These are phyloP conservation scores for Drosophila tanythrix DNA, from an alignment of 2,888 invertebrate species.

Conservation along the genomic window DNA sequence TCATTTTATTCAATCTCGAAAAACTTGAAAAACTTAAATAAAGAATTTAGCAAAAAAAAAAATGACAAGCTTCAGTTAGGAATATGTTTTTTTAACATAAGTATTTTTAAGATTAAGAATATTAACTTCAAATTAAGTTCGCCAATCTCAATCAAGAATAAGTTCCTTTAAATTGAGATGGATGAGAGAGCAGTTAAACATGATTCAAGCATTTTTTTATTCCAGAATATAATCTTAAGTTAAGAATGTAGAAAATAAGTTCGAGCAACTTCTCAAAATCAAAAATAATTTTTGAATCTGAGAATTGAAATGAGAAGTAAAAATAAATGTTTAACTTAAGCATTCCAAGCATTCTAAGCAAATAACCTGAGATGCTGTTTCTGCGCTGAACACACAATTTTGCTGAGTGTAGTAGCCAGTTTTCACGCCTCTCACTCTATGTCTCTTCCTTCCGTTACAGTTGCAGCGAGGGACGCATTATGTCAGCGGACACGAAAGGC, in stretches of 20 bases:
- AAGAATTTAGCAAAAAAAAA: neutral
- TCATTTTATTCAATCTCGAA: neutral
- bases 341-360: neutral
- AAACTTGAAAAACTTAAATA: neutral
- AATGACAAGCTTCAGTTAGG: fast-evolving
- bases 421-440: neutral
- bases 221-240: neutral
- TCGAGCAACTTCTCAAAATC: fast-evolving
- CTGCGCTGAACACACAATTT: neutral
- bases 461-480: slow-evolving; percentile 96
- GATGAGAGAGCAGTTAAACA: neutral
- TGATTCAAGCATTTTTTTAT: neutral
- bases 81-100: neutral
- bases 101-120: neutral
- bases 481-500: slow-evolving; percentile 95
- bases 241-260: neutral
- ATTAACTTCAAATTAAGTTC: neutral
- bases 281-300: neutral
- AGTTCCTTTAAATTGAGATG: neutral
- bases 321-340: neutral
- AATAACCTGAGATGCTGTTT: neutral
- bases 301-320: neutral
- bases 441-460: slow-evolving; percentile 85
- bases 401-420: neutral
- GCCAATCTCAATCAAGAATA: neutral